Percentiles rank a stretch among this genome's conserved stretches.
These are phyloP conservation scores for Benitochromis conjunctus DNA, from an alignment of 2,113 vertebrate genomes.

Conservation along the genomic window DNA sequence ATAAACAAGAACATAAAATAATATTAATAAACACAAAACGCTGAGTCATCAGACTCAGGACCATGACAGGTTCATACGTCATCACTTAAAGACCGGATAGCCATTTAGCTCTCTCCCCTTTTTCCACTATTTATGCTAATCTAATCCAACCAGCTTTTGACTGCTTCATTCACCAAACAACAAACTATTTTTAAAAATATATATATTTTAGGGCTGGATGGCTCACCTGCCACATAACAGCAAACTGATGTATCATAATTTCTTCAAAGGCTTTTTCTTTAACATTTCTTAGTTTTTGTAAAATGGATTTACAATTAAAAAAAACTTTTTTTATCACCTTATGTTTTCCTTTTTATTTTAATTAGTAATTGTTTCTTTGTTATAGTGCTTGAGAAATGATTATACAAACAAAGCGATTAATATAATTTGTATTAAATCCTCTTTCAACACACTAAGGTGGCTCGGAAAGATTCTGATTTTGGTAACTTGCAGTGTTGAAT, in stretches of 20 bases:
- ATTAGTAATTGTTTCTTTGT: neutral
- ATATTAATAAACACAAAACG: too few relatives aligned
- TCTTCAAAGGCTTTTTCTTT: neutral
- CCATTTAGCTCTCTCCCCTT: neutral
- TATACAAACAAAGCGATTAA: neutral
- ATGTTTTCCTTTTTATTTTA: neutral
- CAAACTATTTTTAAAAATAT: neutral
- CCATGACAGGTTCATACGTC: too few relatives aligned
- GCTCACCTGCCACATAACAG: neutral
- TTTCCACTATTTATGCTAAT: neutral
- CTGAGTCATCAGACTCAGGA: too few relatives aligned
- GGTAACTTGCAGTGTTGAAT: neutral
- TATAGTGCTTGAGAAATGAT: neutral
- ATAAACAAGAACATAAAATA: too few relatives aligned
- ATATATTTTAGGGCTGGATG: neutral
- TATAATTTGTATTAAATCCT: neutral
- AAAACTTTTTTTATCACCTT: neutral
- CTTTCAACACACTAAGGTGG: neutral
- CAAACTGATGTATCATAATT: neutral
- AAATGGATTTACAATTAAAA: neutral
- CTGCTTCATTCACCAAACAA: neutral
- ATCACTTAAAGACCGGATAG: too few relatives aligned
- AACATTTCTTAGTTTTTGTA: neutral
- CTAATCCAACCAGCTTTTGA: accelerated
- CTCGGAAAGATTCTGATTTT: neutral